Percentiles rank a stretch among this genome's conserved stretches.
Evolutionary conservation across 2,888 invertebrate genomes (phyloP).

Genomic region (Lomographa bimaculata): DNA sequence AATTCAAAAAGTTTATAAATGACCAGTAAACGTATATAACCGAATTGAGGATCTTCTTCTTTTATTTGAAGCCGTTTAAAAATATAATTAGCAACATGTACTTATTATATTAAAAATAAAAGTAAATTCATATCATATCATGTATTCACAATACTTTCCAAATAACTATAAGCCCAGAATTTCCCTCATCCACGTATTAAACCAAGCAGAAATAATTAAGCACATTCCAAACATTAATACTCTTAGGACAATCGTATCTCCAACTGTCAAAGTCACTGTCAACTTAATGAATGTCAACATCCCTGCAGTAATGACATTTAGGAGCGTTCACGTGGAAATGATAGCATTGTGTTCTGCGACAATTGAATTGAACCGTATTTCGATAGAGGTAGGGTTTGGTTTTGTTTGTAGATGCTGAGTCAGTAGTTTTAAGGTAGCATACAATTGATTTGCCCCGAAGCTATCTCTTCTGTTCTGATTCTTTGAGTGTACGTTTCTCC

Average conservation of each 20-base stretch:
- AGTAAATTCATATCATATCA: too few relatives aligned
- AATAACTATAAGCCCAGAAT: not conserved
- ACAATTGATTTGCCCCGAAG: constrained; percentile 63
- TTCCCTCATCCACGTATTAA: constrained; percentile 37
- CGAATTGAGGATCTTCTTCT: too few relatives aligned
- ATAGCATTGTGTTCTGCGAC: constrained; percentile 49
- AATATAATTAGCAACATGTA: too few relatives aligned
- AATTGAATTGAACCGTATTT: constrained; percentile 26
- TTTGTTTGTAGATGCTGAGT: constrained; percentile 12
- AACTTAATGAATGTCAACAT: constrained; percentile 66
- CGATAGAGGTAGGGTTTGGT: constrained; percentile 15
- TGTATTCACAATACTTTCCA: too few relatives aligned
- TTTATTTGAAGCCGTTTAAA: too few relatives aligned
- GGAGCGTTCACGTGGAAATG: constrained; percentile 64
- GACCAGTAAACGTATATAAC: too few relatives aligned
- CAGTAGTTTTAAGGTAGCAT: constrained; percentile 40
- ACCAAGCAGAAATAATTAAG: constrained; percentile 67
- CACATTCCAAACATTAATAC: constrained; percentile 50
- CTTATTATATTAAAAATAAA: too few relatives aligned
- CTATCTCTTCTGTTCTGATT: constrained; percentile 66
- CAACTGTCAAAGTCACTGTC: constrained; percentile 65
- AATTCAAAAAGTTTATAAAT: too few relatives aligned
- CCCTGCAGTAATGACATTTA: constrained; percentile 62
- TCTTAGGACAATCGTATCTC: constrained; percentile 58
- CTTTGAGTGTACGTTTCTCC: constrained; percentile 57